Conservation (phyloP, 2,888 invertebrate species). For the Cataglyphis albicans region DNA sequence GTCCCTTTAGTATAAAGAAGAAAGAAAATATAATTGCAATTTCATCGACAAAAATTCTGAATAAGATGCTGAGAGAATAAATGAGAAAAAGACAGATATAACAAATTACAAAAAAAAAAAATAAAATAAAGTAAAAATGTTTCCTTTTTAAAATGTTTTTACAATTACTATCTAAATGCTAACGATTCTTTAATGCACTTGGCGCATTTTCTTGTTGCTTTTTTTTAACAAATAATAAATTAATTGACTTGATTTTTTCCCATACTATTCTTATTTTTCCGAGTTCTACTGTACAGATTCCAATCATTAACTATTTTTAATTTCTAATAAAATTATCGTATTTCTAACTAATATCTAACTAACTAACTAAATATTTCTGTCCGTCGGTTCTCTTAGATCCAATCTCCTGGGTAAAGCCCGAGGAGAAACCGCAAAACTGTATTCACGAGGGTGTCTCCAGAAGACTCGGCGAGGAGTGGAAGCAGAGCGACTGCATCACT, state of each 20-base stretch:
- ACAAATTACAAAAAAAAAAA: too few relatives aligned
- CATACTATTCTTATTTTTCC: neutral
- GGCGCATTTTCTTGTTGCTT: neutral
- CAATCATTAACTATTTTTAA: neutral
- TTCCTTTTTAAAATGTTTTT: neutral
- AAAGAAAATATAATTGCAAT: too few relatives aligned
- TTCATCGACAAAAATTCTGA: too few relatives aligned
- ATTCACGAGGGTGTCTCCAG: conserved; percentile 74
- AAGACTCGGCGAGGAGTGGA: conserved; percentile 76
- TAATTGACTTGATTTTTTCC: neutral
- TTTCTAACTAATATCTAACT: neutral
- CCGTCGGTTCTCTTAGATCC: conserved; percentile 68
- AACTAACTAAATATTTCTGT: neutral
- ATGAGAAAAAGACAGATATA: too few relatives aligned
- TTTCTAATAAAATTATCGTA: neutral
- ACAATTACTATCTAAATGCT: neutral
- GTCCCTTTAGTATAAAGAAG: too few relatives aligned
- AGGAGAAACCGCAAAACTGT: conserved; percentile 67
- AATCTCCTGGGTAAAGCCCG: conserved; percentile 73
- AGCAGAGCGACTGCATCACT: conserved; percentile 76
- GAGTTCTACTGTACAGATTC: neutral
- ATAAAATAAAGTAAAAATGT: neutral
- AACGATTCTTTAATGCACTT: neutral
- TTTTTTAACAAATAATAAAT: neutral
- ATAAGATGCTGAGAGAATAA: too few relatives aligned